phyloP scores from a whole-genome alignment of 1,140 invertebrate species.

The Conus betulinus region DNA sequence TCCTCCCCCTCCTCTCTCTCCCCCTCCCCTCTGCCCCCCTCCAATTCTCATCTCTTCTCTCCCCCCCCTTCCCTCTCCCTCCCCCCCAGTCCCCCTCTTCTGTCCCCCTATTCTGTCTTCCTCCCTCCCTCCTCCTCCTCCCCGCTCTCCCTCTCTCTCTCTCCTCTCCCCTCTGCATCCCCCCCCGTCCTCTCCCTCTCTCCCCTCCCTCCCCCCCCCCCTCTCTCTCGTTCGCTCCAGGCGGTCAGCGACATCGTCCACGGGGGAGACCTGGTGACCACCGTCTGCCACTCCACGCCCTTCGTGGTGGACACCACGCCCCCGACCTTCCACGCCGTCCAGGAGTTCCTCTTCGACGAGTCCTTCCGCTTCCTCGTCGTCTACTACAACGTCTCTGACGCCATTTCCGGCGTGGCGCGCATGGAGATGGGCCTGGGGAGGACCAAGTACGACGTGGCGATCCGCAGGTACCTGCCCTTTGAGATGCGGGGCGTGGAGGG shows the following conservation, averaged over 20 bases:
- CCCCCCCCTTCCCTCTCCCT: too few relatives aligned
- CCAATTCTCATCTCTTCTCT: too few relatives aligned
- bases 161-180: too few relatives aligned
- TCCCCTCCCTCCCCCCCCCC: too few relatives aligned
- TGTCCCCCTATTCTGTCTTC: too few relatives aligned
- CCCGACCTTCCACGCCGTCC: slow-evolving; percentile 48
- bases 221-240: slow-evolving; percentile 22
- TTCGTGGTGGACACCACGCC: slow-evolving; percentile 60
- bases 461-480: slow-evolving; percentile 56
- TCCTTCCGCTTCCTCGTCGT: slow-evolving; percentile 60
- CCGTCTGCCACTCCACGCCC: slow-evolving; percentile 62
- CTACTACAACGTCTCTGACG: slow-evolving; percentile 58
- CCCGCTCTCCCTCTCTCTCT: too few relatives aligned
- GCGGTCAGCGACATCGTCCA: slow-evolving; percentile 60
- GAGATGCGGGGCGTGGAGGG: slow-evolving; percentile 41
- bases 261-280: slow-evolving; percentile 60
- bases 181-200: too few relatives aligned
- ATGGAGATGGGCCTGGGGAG: slow-evolving; percentile 62
- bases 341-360: slow-evolving; percentile 62
- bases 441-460: slow-evolving; percentile 62
- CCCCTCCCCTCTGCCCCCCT: too few relatives aligned
- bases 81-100: too few relatives aligned
- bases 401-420: slow-evolving; percentile 48
- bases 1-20: too few relatives aligned
- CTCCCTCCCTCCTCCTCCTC: too few relatives aligned